Evolutionary conservation across 2,113 vertebrate genomes (phyloP).

Genomic region (Laticauda colubrina): DNA sequence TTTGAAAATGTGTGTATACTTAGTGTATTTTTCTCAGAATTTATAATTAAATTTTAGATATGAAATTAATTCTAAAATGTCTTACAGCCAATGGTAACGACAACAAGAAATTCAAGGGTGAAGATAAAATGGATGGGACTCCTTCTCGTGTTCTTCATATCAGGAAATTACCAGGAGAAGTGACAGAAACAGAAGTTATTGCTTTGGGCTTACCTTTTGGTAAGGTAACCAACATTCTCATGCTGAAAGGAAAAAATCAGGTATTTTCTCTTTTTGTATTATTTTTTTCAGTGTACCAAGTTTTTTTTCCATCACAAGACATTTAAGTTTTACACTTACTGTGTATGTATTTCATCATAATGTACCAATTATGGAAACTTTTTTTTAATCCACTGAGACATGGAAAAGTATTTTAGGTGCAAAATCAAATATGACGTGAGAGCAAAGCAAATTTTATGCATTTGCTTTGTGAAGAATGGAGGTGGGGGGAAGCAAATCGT

Average conservation of each 20-base stretch:
- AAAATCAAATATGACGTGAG: background rate
- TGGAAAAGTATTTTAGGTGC: background rate
- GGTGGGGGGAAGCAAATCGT: background rate
- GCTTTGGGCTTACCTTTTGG: conserved; percentile 95
- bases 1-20: background rate
- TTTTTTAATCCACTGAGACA: background rate
- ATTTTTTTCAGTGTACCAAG: background rate
- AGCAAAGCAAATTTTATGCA: background rate
- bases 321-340: background rate
- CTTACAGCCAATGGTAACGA: conserved; percentile 92
- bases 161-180: conserved; percentile 93
- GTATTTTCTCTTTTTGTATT: conserved; percentile 63
- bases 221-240: conserved; percentile 98
- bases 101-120: conserved; percentile 93
- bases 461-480: background rate
- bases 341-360: background rate
- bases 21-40: background rate
- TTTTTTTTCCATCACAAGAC: background rate
- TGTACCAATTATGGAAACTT: background rate
- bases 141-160: conserved; percentile 97
- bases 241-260: conserved; percentile 98
- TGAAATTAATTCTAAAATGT: conserved; percentile 61
- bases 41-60: conserved; percentile 17
- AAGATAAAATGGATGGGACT: conserved; percentile 87
- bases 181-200: conserved; percentile 95